Evolutionary conservation across 2,797 vertebrate species (phyloP).

Genomic region (Intellagama lesueurii): DNA sequence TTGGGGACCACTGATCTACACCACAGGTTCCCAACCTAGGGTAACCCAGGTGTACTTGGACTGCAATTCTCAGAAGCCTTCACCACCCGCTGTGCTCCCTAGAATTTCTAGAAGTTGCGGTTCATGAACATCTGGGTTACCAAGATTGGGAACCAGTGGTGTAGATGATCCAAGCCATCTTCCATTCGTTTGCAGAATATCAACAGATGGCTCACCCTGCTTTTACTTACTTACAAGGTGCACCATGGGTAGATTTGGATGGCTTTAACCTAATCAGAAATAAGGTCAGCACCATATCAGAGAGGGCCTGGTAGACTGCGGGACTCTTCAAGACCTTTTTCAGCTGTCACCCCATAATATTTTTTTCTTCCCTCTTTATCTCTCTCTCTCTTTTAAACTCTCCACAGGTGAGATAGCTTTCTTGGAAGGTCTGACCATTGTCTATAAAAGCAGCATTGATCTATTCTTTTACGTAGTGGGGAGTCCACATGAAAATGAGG

Average conservation of each 20-base stretch:
- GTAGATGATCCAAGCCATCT: too few species aligned
- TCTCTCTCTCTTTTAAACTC: neutral
- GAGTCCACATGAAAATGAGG: conserved; percentile 91
- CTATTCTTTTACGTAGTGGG: conserved; percentile 92
- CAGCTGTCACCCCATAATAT: neutral
- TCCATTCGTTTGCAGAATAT: neutral
- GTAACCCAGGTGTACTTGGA: too few species aligned
- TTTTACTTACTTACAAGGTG: neutral
- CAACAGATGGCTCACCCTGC: neutral
- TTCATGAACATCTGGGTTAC: too few species aligned
- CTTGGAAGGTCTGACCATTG: conserved; percentile 88
- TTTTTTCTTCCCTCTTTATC: neutral
- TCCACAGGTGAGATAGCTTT: conserved; percentile 88
- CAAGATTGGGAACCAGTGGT: too few species aligned
- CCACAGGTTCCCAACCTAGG: too few species aligned
- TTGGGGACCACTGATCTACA: neutral
- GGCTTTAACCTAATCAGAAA: neutral
- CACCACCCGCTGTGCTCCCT: too few species aligned
- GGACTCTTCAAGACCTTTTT: neutral
- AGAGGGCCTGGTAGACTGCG: neutral
- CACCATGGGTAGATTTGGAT: neutral
- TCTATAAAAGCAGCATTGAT: conserved; percentile 91
- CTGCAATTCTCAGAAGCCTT: too few species aligned
- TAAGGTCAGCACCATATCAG: neutral
- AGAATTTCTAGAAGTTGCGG: too few species aligned